Percentiles rank a stretch among this genome's conserved stretches.
Conservation (phyloP, 2,888 invertebrate species). For the Eristalis intricaria region DNA sequence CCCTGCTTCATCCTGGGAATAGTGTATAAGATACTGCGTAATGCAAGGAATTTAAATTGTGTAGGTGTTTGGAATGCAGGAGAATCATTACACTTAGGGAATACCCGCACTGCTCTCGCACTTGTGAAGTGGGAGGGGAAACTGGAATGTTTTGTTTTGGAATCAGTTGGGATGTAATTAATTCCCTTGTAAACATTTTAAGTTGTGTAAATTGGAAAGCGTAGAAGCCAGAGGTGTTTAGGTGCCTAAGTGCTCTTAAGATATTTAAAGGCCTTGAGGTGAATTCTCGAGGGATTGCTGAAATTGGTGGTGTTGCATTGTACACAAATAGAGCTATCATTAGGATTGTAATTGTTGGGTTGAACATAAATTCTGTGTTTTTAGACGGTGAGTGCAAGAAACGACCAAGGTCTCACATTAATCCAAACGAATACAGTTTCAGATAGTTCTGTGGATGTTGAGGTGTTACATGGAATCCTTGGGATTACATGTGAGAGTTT, state of each 20-base stretch:
- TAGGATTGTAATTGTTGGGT: background rate
- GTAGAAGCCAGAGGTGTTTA: background rate
- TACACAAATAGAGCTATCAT: constrained; percentile 5
- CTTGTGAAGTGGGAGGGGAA: background rate
- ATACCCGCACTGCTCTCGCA: background rate
- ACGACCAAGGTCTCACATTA: too few species aligned
- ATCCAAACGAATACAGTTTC: too few species aligned
- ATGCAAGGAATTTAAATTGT: constrained; percentile 51
- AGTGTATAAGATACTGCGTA: background rate
- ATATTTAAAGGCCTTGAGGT: constrained; percentile 14
- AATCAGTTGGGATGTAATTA: constrained; percentile 56
- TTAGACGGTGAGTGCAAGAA: too few species aligned
- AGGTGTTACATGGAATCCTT: too few species aligned
- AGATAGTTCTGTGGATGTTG: too few species aligned
- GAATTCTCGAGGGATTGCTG: constrained; percentile 24
- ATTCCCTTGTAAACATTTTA: constrained; percentile 69
- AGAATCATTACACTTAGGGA: constrained; percentile 49
- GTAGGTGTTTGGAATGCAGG: constrained; percentile 55
- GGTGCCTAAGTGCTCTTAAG: constrained; percentile 29
- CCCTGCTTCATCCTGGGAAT: background rate
- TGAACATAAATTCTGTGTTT: background rate
- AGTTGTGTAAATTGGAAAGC: constrained; percentile 31
- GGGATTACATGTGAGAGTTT: too few species aligned
- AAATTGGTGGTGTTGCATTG: constrained; percentile 11
- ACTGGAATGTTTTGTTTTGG: constrained; percentile 44